phyloP scores from a whole-genome alignment of 2,113 vertebrate species.

The Rhinolophus sinicus region DNA sequence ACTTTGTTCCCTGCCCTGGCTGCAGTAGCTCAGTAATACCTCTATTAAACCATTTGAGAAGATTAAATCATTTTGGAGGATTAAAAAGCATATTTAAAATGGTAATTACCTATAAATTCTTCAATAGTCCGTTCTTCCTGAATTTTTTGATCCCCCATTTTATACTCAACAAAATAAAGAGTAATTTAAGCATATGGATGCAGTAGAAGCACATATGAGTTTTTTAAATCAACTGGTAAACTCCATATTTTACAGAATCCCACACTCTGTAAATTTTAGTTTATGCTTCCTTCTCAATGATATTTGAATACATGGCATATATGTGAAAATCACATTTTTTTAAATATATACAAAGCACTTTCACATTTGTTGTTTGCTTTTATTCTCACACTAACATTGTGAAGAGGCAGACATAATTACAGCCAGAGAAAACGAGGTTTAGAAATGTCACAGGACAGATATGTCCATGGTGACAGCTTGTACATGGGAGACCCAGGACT shows the following conservation, averaged over 20 bases:
- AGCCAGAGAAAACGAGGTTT: background rate
- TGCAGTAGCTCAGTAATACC: background rate
- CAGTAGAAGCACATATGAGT: background rate
- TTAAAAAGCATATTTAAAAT: conserved; percentile 40
- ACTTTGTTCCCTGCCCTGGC: background rate
- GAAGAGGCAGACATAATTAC: background rate
- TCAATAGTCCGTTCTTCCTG: background rate
- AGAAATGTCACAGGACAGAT: background rate
- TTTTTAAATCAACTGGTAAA: background rate
- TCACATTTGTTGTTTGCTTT: background rate
- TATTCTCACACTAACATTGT: background rate
- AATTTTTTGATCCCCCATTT: background rate
- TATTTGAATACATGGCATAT: background rate
- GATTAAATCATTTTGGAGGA: conserved; percentile 45
- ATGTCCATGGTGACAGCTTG: background rate
- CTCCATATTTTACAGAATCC: background rate
- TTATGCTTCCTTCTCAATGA: background rate
- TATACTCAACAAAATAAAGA: background rate
- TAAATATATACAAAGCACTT: background rate
- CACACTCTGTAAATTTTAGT: background rate
- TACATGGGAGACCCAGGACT: background rate
- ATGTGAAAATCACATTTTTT: background rate
- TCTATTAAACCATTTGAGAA: conserved; percentile 10
- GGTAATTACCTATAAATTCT: conserved; percentile 17
- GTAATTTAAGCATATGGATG: background rate